These are phyloP conservation scores for Hypomesus transpacificus DNA, from an alignment of 2,113 vertebrate species.

Conservation along the genomic window DNA sequence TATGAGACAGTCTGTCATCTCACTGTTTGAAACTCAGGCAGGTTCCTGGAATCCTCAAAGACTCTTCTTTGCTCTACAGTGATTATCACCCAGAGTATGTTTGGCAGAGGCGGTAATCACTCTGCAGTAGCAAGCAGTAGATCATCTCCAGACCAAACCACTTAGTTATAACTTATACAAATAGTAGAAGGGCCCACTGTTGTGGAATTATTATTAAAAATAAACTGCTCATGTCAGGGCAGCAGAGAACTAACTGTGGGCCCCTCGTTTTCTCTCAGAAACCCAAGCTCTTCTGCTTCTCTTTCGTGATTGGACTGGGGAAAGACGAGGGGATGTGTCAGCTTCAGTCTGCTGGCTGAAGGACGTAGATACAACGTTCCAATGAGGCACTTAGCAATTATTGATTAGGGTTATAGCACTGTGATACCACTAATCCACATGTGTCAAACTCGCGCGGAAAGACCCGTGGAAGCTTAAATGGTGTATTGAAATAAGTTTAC, in stretches of 20 bases:
- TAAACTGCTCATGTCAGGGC: conserved; percentile 55
- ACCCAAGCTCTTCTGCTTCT: conserved; percentile 42
- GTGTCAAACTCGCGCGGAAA: no score
- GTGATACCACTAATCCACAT: no score
- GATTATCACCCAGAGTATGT: conserved; percentile 61
- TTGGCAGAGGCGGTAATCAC: conserved; percentile 57
- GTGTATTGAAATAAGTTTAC: no score
- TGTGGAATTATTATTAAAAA: conserved; percentile 72
- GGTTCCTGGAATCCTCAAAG: conserved; percentile 16
- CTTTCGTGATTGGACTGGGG: conserved; percentile 44
- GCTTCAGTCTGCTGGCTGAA: not conserved
- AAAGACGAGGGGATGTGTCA: conserved; percentile 27
- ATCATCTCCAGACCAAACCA: conserved; percentile 63
- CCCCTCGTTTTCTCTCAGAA: conserved; percentile 44
- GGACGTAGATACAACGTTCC: not conserved
- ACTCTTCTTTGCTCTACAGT: conserved; percentile 41
- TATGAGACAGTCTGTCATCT: not conserved
- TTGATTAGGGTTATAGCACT: no score
- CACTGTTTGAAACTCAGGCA: not conserved
- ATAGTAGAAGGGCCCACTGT: conserved; percentile 53
- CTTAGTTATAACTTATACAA: conserved; percentile 69
- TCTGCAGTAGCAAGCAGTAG: conserved; percentile 51
- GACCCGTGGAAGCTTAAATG: no score
- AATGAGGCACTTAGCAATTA: no score
- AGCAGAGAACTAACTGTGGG: conserved; percentile 37